phyloP scores from a whole-genome alignment of 2,113 vertebrate species.

The Saimiri boliviensis region DNA sequence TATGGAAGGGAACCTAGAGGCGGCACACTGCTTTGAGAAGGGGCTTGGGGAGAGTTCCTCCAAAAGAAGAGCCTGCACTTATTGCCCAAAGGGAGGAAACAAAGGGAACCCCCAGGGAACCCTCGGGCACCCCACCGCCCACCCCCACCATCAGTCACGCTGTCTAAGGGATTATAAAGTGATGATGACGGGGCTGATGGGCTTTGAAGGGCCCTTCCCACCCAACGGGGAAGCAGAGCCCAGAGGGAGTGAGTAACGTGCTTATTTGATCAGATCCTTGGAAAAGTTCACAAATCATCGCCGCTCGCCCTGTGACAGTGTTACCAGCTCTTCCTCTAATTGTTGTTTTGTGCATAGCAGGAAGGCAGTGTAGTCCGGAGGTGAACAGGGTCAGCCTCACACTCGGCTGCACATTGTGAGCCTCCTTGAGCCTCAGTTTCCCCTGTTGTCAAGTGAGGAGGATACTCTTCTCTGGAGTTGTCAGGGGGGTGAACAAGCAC shows the following conservation, averaged over 20 bases:
- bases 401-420: slow-evolving; percentile 76
- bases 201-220: neutral
- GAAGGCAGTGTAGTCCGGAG: neutral
- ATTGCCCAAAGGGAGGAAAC: slow-evolving; percentile 74
- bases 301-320: slow-evolving; percentile 21
- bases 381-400: slow-evolving; percentile 66
- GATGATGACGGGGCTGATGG: slow-evolving; percentile 82
- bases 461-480: slow-evolving; percentile 73
- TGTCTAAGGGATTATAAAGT: slow-evolving; percentile 85
- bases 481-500: slow-evolving; percentile 80
- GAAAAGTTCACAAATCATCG: slow-evolving; percentile 80
- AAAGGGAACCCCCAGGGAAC: slow-evolving; percentile 82
- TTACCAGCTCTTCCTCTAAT: slow-evolving; percentile 82
- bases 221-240: neutral
- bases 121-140: slow-evolving; percentile 80
- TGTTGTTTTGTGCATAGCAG: slow-evolving; percentile 73
- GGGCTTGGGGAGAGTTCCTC: neutral
- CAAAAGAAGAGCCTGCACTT: neutral
- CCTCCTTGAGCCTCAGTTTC: slow-evolving; percentile 48
- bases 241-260: too few relatives aligned
- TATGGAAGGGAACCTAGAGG: slow-evolving; percentile 44
- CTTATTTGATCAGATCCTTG: slow-evolving; percentile 75
- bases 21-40: neutral
- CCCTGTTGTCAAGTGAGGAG: slow-evolving; percentile 37
- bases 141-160: slow-evolving; percentile 83